A percentile compares a stretch with the other conserved stretches of the same genome.
Evolutionary conservation across 1,140 invertebrate genomes (phyloP).

Genomic region (Ostrea denselamellosa): DNA sequence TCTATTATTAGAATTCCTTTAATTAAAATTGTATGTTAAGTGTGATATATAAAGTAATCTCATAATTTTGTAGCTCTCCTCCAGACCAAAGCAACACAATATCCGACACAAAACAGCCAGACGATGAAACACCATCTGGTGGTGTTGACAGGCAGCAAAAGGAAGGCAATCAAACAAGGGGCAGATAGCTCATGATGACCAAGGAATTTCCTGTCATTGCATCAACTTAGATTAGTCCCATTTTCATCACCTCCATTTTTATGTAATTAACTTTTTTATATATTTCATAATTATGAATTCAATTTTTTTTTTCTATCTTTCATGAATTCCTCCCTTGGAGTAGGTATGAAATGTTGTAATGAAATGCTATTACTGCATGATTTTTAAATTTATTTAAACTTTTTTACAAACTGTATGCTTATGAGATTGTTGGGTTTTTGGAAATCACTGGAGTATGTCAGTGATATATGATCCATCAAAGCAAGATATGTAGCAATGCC

Average conservation of each 20-base stretch:
- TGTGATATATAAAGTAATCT: not conserved
- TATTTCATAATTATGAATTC: too few relatives aligned
- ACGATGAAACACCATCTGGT: constrained; percentile 45
- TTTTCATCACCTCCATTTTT: not conserved
- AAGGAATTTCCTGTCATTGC: constrained; percentile 18
- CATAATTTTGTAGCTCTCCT: constrained; percentile 45
- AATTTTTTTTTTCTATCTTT: not conserved
- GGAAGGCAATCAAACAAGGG: constrained; percentile 21
- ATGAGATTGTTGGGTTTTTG: not conserved
- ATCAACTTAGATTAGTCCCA: not conserved
- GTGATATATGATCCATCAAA: not conserved
- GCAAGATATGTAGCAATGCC: not conserved
- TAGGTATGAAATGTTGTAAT: not conserved
- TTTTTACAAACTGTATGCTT: not conserved
- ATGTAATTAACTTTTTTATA: not conserved
- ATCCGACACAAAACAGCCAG: constrained; percentile 47
- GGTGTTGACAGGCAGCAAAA: constrained; percentile 12
- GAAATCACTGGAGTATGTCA: not conserved
- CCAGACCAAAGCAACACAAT: constrained; percentile 53
- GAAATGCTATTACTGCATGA: not conserved
- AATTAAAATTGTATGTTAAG: not conserved
- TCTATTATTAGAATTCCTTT: too few relatives aligned
- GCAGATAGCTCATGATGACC: constrained; percentile 17
- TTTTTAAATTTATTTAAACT: not conserved
- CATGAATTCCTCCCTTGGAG: not conserved